Base-by-base conservation (phyloP, 1,140 invertebrate species). In the Heterodera schachtii region DNA sequence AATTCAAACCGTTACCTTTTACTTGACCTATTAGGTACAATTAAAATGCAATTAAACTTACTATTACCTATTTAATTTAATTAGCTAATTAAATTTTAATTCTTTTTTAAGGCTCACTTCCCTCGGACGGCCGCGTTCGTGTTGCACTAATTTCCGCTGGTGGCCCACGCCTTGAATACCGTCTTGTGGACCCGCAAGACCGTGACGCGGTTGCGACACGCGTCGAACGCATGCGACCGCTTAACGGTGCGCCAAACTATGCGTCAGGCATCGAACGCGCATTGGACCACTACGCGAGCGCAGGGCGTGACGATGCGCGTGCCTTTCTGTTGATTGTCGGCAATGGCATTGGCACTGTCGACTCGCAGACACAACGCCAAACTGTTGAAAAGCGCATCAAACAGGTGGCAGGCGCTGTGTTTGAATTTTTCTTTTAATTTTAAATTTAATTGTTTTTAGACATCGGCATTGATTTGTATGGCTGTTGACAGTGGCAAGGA, bases 1-100 rank as follows among this genome's bases (percentile, higher is more conserved):
- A 88, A 79, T 47, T 75, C 85, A 9, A 87, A 87, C 75, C 85
- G 87, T n/a, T 88, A 86, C 77, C 73, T 87, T 41, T 67, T 88
- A 21, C 74, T 88, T 13, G 86, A 87, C 75, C 81, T 85, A 41
- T 57, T 85, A n/a, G 84, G 84, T 85, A 43, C 67, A 78, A 9
- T 43, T 31, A 3, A 70, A 31, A 31, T 31, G 31, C 31, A 31
- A 31, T 31, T 31, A 31, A 31, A 31, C 31, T 31, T 31, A 31
- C 31, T 31, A 31, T 31, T 31, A 31, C 31, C 31, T 31, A 31
- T 31, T 31, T 31, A 31, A 31, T 31, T 31, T 31, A 31, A 31
- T 31, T 31, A 31, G 31, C 31, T 31, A 31, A 31, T 31, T 31
- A 31, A 31, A 31, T 31, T 31, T 31, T 31, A 31, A 31, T 31